Percentiles rank a stretch among this genome's conserved stretches.
These are phyloP conservation scores for Pyrrhosoma nymphula DNA, from an alignment of 2,888 invertebrate species.

Conservation along the genomic window DNA sequence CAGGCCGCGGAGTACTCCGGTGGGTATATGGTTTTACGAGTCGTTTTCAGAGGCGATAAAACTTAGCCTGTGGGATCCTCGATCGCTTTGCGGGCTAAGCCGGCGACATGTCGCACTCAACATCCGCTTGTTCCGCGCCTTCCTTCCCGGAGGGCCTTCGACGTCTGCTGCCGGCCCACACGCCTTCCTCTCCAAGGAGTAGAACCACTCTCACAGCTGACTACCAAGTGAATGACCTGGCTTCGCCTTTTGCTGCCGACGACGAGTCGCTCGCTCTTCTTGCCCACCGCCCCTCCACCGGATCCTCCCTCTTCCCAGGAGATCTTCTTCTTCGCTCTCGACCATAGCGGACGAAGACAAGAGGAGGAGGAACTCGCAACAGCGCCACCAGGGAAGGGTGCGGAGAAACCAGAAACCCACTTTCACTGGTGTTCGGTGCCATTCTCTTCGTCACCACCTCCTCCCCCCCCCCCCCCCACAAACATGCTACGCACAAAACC, in stretches of 20 bases:
- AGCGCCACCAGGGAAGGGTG: constrained; percentile 54
- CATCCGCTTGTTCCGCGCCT: neutral
- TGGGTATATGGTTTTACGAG: neutral
- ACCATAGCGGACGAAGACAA: constrained; percentile 43
- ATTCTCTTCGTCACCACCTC: neutral
- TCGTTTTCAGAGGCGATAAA: neutral
- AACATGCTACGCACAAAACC: neutral
- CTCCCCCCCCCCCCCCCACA: no score
- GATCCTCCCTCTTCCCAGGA: neutral
- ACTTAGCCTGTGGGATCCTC: neutral
- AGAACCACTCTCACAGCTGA: constrained; percentile 61
- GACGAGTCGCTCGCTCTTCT: neutral
- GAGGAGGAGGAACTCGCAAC: neutral
- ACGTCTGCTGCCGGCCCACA: constrained; percentile 45
- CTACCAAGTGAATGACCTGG: constrained; percentile 64
- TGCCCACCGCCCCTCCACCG: neutral
- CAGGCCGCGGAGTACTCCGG: neutral
- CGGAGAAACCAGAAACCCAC: constrained; percentile 62
- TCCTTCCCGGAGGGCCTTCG: constrained; percentile 42
- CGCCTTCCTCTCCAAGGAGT: constrained; percentile 23
- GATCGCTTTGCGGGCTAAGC: neutral
- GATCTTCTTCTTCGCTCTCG: constrained; percentile 59
- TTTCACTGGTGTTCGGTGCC: constrained; percentile 31
- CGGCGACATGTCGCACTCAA: neutral
- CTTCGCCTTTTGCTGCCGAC: constrained; percentile 55